These are phyloP conservation scores for Lymantria monacha DNA, from an alignment of 2,888 invertebrate genomes.

Conservation along the genomic window DNA sequence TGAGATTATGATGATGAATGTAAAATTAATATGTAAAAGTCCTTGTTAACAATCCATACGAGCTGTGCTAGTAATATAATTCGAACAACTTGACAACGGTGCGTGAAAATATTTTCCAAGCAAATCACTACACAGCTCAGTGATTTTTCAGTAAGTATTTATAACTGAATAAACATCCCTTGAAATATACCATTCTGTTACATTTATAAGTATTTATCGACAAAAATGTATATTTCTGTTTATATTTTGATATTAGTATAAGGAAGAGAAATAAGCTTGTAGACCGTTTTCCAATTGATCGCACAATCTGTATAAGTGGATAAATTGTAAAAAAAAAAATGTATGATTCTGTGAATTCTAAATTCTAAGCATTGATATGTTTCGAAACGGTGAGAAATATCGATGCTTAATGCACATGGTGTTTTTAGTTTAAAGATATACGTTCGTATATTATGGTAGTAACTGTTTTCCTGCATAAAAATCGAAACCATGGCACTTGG, in stretches of 20 bases:
- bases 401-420: no score
- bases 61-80: background rate
- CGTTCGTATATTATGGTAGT: no score
- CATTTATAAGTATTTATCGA: conserved; percentile 26
- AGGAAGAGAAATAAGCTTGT: conserved; percentile 35
- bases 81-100: background rate
- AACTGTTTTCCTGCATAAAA: no score
- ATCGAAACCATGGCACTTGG: no score
- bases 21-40: no score
- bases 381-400: background rate
- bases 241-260: conserved; percentile 21
- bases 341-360: background rate
- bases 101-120: background rate
- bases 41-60: no score
- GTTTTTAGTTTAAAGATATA: no score
- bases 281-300: conserved; percentile 33
- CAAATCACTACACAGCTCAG: conserved; percentile 1
- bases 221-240: conserved; percentile 39
- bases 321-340: background rate
- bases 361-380: background rate
- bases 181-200: conserved; percentile 19
- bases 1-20: no score
- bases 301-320: conserved; percentile 58
- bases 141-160: conserved; percentile 4
- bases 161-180: conserved; percentile 7